Base-by-base conservation (phyloP, 37 sponge, comb jelly and placozoan species). In the Eunapius fragilis region DNA sequence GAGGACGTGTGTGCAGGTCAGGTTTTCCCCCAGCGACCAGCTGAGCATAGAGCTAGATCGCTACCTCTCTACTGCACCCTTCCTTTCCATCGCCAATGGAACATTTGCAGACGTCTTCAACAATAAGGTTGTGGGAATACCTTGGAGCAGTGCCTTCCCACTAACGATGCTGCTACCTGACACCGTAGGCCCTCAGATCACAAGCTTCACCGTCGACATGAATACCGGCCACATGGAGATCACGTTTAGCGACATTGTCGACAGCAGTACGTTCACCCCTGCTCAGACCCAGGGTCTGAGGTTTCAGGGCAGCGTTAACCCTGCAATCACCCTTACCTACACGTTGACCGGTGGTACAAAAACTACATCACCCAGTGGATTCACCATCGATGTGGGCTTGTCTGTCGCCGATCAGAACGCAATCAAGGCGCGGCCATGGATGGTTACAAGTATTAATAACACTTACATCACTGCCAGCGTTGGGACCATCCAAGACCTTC, bases 191-290 rank as follows among this genome's bases (percentile, higher is more conserved):
- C 79, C 85, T 26, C 68, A 78, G 50, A 69, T 96, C 36, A 23
- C 88, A 2, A 75, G 37, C 30, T 97, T 85, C 75, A 92, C 90
- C 3, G 78, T 97, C 68, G 95, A 97, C 48, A 37, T 97, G 76
- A 91, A 97, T 77, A 79, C 69, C 11, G 95, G 97, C 24, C 90
- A 69, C 24, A 81, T 97, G 72, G 87, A 91, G 30, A 72, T 97
- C 4, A 90, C 91, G 28, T 97, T 97, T 88, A 83, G 90, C 88
- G 97, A 97, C 78, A 86, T 84, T 2, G 89, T 97, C 28, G 28
- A 71, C 38, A 1, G 41, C 22, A 35, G 28, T 10, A 80, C 87
- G 24, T 96, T 96, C 47, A 75, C 45, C 2, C 83, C 95, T n/a
- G 75, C 86, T 10, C 89, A 79, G 0, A 83, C 92, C 25, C 73